Base-by-base conservation (phyloP, 1,140 invertebrate species). In the Mesaphorura yosii region DNA sequence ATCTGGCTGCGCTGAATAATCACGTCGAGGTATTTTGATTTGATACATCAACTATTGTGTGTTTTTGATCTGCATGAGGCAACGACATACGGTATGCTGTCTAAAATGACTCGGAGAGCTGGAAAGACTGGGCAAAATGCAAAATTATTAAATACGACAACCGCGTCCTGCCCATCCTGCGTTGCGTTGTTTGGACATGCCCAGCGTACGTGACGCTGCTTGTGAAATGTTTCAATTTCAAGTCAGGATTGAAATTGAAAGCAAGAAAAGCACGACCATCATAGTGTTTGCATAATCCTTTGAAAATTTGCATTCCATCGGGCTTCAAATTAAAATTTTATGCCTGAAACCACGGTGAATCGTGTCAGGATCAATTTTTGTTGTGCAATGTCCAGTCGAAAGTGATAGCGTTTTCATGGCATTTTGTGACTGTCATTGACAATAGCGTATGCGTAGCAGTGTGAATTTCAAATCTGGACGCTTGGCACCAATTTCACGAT, bases 1-100 rank as follows among this genome's bases (percentile, higher is more conserved):
- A 54, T 48, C 48, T 54, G 60, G 91, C 92, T 0, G 88, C 90
- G 0, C 80, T 97, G 4, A 97, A 97, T 72, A 96, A 96, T 73
- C 92, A 97, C 70, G 86, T 93, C 0, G 89, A 95, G 72, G 60
- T 63, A 55, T 59, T 47, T 50, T 31, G 26, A 57, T 57, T 4
- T 14, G 22, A n/a, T n/a, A n/a, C n/a, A n/a, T n/a, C n/a, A 26
- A 19, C 3, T 22, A 5, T 15, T 19, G 7, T 20, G 34, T 10
- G 51, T 34, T 38, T 49, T 27, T 49, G n/a, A 22, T 38, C 27
- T 17, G 6, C 19, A 12, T 23, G 26, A 25, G n/a, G 37, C 20
- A 25, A 25, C 34, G 17, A 19, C 17, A 17, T 22, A 49, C 26
- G 7, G 20, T 22, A 28, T 1, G n/a, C 12, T 40, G 19, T 3